phyloP scores from a whole-genome alignment of 1,140 invertebrate species.

The Lysiphlebus fabarum region DNA sequence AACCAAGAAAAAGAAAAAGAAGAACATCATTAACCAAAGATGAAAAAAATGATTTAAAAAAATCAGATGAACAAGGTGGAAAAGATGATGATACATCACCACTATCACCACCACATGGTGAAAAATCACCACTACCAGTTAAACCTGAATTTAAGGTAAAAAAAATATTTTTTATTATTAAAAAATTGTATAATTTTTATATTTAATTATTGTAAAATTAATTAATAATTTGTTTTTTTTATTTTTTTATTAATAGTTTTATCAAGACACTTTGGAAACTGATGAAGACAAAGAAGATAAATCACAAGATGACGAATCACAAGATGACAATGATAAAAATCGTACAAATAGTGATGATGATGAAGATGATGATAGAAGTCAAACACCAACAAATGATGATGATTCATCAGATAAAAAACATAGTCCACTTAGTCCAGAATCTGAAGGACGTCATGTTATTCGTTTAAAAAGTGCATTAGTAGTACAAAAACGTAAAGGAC shows the following conservation, averaged over 20 bases:
- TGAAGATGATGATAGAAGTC: conserved; percentile 33
- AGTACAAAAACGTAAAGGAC: conserved; percentile 67
- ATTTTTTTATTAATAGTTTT: conserved; percentile 65
- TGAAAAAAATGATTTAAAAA: conserved; percentile 54
- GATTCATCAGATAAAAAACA: conserved; percentile 31
- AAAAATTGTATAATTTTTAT: background rate
- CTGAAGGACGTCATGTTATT: conserved; percentile 41
- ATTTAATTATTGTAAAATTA: conserved; percentile 5
- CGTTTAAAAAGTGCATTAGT: conserved; percentile 65
- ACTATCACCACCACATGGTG: conserved; percentile 51
- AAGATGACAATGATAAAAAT: conserved; percentile 37
- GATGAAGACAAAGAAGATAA: conserved; percentile 56
- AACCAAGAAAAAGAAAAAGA: conserved; percentile 74
- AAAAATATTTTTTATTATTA: conserved; percentile 19
- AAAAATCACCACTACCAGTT: conserved; percentile 56
- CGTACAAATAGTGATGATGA: conserved; percentile 38
- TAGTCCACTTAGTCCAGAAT: conserved; percentile 24
- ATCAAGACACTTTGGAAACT: conserved; percentile 84
- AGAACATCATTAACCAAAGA: conserved; percentile 65
- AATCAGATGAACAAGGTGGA: conserved; percentile 32
- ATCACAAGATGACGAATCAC: conserved; percentile 35
- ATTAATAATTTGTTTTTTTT: conserved; percentile 11
- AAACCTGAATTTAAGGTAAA: conserved; percentile 58
- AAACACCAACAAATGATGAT: conserved; percentile 29
- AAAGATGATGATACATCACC: conserved; percentile 38